Base-by-base conservation (phyloP, 1,140 invertebrate species). In the Phymastichus coffea region DNA sequence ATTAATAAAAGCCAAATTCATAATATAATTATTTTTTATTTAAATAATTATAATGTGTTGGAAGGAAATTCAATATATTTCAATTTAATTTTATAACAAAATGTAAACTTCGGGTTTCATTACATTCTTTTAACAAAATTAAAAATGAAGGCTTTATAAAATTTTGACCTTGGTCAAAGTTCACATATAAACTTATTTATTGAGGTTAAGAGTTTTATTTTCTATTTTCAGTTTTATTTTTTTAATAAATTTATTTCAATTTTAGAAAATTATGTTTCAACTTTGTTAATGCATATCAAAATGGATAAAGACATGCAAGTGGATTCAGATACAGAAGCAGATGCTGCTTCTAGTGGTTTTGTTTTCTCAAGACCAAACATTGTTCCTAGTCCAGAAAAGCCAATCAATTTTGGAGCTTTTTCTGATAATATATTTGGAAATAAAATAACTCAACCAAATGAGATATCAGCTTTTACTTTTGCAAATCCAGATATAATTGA, bases 281-380 rank as follows among this genome's bases (percentile, higher is more conserved):
- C n/a, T n/a, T n/a, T n/a, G n/a, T n/a, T n/a, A n/a, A n/a, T n/a
- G n/a, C n/a, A 41, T 19, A 46, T 38, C 53, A 56, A 49, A 30
- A 61, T 61, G 59, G 59, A 56, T 37, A 48, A 25, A 20, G 46
- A 61, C 1, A 61, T 61, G 52, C 35, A 46, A 52, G 28, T 62
- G 12, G 54, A 57, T 46, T n/a, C 23, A 4, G 46, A 61, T 28
- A 19, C 54, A 17, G 47, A 52, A 26, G 28, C 60, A 1, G 48
- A 47, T 19, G 3, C 23, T 20, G 25, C 20, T 19, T 38, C 54
- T 2, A 57, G 51, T 26, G n/a, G 38, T 10, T 76, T 74, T 65
- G 58, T 65, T 15, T 76, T 76, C 57, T 74, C 73, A 1, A 60
- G 41, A 35, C 74, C 74, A 20, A 67, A 54, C 9, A 15, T 67